phyloP scores from a whole-genome alignment of 2,113 vertebrate species.

The Dicentrarchus labrax region DNA sequence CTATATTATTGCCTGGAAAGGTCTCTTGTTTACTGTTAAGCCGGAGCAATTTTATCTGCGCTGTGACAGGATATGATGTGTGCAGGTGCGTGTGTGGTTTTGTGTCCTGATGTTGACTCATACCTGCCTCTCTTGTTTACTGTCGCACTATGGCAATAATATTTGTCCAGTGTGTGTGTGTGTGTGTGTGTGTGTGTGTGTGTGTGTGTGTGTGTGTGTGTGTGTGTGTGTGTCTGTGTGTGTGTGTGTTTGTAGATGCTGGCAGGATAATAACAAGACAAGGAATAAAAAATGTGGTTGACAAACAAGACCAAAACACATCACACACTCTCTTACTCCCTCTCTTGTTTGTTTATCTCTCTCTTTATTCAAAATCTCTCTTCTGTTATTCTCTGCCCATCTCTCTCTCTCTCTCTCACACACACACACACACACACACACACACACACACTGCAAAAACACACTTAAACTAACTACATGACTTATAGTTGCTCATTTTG shows the following conservation, averaged over 20 bases:
- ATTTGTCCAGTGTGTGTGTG: neutral
- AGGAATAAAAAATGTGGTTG: neutral
- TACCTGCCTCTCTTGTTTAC: constrained; percentile 17
- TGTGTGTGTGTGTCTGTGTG: constrained; percentile 6
- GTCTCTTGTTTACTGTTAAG: constrained; percentile 24
- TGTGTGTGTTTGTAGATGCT: neutral
- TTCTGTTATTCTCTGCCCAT: neutral
- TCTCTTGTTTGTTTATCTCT: neutral
- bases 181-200: neutral
- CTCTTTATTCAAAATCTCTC: neutral
- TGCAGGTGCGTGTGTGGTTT: neutral
- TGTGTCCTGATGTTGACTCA: constrained; percentile 12
- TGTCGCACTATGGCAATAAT: neutral
- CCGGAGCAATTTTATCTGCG: neutral
- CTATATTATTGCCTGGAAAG: neutral
- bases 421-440: neutral
- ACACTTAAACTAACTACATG: neutral
- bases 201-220: constrained; percentile 8
- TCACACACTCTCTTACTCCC: neutral
- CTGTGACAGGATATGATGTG: neutral
- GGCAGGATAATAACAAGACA: constrained; percentile 17
- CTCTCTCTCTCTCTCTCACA: neutral
- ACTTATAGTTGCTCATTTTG: constrained; percentile 2
- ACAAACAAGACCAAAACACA: constrained; percentile 7
- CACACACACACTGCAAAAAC: neutral